phyloP scores from a whole-genome alignment of 23 tunicate genomes.

The Corella eumyota region DNA sequence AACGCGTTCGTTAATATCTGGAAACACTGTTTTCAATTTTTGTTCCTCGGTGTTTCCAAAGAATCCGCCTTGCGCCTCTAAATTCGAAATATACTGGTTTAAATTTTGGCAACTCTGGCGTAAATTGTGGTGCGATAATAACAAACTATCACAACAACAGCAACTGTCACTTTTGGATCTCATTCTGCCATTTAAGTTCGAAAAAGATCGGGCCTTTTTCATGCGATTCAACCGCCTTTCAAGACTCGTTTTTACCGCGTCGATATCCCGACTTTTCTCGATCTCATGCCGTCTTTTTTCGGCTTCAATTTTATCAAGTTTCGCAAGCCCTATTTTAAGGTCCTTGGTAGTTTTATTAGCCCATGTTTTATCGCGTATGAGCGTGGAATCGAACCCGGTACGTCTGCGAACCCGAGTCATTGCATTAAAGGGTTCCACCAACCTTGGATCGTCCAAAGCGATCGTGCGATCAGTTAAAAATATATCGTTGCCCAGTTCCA shows the following conservation, averaged over 20 bases:
- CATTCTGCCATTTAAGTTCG: background rate
- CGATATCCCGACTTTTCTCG: slow-evolving; percentile 3
- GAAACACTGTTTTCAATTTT: no score
- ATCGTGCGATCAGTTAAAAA: slow-evolving; percentile 47
- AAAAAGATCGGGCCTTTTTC: no score
- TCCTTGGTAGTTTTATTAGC: slow-evolving; percentile 43
- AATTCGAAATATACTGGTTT: slow-evolving; percentile 5
- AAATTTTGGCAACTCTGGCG: slow-evolving; percentile 8
- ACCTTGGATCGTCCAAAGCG: slow-evolving; percentile 34
- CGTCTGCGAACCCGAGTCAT: slow-evolving; percentile 34
- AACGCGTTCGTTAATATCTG: no score
- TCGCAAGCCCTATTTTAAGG: slow-evolving; percentile 20
- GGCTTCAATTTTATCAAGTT: slow-evolving; percentile 22
- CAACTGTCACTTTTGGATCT: slow-evolving; percentile 7
- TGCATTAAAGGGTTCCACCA: slow-evolving; percentile 19
- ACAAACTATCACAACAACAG: background rate
- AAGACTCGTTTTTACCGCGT: slow-evolving; percentile 19
- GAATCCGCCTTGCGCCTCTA: slow-evolving; percentile 41
- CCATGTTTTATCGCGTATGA: slow-evolving; percentile 27
- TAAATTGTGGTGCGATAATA: background rate
- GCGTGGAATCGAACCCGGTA: slow-evolving; percentile 33
- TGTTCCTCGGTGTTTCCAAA: no score
- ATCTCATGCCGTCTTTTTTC: slow-evolving; percentile 21
- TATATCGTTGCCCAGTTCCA: slow-evolving; percentile 10
- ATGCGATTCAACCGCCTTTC: slow-evolving; percentile 1